Evolutionary conservation across 2,113 vertebrate genomes (phyloP).

Genomic region (Heterotilapia buettikoferi): DNA sequence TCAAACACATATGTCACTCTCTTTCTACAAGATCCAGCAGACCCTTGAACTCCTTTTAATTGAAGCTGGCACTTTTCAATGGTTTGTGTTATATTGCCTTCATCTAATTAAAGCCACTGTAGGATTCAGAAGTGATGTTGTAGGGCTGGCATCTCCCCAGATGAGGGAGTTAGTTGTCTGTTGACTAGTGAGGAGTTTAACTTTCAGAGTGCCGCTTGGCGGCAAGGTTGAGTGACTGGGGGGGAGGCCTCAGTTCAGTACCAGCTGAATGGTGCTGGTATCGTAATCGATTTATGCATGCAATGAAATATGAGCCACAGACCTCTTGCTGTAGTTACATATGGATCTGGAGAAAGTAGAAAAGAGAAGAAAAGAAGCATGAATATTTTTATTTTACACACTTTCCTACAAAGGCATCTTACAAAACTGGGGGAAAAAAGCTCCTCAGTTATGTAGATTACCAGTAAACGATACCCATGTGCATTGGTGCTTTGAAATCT

Average conservation of each 20-base stretch:
- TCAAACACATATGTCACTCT: slow-evolving; percentile 22
- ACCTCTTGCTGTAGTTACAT: slow-evolving; percentile 55
- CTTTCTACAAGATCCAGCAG: slow-evolving; percentile 23
- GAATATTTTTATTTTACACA: background rate
- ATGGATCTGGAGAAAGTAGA: background rate
- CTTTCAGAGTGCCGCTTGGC: slow-evolving; percentile 38
- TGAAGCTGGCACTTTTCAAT: slow-evolving; percentile 18
- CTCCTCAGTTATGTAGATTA: background rate
- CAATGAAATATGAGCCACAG: slow-evolving; percentile 26
- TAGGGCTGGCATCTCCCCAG: slow-evolving; percentile 65
- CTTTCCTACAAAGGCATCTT: background rate
- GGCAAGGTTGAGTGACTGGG: slow-evolving; percentile 52
- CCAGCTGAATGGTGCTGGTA: slow-evolving; percentile 58
- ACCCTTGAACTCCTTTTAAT: slow-evolving; percentile 57
- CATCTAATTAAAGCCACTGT: background rate
- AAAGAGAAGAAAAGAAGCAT: background rate
- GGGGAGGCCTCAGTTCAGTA: slow-evolving; percentile 45
- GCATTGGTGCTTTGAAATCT: background rate
- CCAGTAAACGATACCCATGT: background rate
- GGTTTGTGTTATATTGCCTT: background rate
- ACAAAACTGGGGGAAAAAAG: background rate
- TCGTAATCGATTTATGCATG: background rate
- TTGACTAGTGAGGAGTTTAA: slow-evolving; percentile 36
- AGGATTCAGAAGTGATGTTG: slow-evolving; percentile 18
- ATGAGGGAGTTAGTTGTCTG: slow-evolving; percentile 62